Evolutionary conservation across 2,113 vertebrate species (phyloP).

Genomic region (Camarhynchus parvulus): DNA sequence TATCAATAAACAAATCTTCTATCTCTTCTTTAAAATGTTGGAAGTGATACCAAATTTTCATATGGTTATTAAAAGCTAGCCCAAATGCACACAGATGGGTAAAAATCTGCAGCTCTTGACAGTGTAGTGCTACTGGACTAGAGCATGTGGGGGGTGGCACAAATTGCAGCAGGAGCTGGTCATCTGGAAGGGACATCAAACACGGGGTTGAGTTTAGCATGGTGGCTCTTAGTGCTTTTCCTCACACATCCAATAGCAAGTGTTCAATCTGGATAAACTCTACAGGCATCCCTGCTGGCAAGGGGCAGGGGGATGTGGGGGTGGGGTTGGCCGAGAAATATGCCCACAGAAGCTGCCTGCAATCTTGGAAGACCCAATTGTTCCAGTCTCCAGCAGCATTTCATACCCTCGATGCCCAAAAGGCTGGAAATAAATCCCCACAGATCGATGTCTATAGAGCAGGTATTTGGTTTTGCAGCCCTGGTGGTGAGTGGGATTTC

Average conservation of each 20-base stretch:
- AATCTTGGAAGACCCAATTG: background rate
- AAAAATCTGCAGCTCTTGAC: background rate
- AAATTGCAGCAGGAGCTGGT: background rate
- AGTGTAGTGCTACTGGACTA: background rate
- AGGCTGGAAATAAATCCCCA: background rate
- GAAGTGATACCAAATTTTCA: background rate
- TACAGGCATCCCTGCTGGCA: background rate
- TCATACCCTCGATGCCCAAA: background rate
- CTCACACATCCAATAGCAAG: background rate
- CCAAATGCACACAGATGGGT: background rate
- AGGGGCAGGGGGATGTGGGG: background rate
- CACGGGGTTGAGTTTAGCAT: accelerated
- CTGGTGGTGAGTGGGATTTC: background rate
- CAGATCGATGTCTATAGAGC: accelerated
- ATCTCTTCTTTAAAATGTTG: background rate
- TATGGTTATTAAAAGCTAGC: background rate
- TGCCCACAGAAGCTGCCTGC: background rate
- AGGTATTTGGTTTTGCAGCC: background rate
- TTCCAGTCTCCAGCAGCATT: background rate
- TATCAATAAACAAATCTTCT: background rate
- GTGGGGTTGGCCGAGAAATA: background rate
- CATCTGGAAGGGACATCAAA: background rate
- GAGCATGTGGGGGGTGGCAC: accelerated
- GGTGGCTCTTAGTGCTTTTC: background rate
- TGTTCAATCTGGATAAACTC: background rate